Conservation (phyloP, 2,113 vertebrate species). For the Bambusicola thoracicus region DNA sequence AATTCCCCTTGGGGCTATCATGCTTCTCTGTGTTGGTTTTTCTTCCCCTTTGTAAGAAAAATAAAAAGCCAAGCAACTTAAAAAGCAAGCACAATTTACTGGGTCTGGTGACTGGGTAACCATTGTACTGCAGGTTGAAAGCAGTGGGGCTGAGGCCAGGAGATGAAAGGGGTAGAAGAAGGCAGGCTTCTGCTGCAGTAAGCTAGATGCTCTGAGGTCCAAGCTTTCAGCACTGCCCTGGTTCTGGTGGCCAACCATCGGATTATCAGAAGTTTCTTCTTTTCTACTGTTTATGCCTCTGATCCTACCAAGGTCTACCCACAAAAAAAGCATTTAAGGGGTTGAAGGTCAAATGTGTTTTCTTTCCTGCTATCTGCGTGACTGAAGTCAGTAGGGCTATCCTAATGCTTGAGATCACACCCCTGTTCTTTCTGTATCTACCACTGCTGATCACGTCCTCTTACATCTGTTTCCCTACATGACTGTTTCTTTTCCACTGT, state of each 20-base stretch:
- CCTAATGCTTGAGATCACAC: background rate
- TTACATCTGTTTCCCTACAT: background rate
- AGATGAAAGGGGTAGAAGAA: constrained; percentile 57
- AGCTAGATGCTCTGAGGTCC: background rate
- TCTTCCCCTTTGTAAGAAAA: background rate
- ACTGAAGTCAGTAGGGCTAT: background rate
- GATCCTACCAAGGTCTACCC: background rate
- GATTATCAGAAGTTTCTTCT: background rate
- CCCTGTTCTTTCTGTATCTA: background rate
- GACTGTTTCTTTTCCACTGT: background rate
- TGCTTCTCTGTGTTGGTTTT: constrained; percentile 12
- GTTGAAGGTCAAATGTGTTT: background rate
- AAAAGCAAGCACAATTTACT: constrained; percentile 47
- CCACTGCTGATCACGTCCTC: background rate
- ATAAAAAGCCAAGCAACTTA: constrained; percentile 24
- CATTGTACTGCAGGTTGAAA: constrained; percentile 31
- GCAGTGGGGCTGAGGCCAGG: constrained; percentile 18
- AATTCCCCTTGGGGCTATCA: constrained; percentile 45
- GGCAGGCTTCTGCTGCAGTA: constrained; percentile 15
- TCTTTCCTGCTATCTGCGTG: background rate
- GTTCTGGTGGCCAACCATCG: background rate
- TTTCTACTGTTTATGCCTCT: background rate
- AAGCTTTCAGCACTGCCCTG: background rate
- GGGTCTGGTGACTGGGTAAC: background rate
- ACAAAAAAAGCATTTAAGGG: background rate